phyloP scores from a whole-genome alignment of 2,113 vertebrate genomes.

The Seriola dumerili region DNA sequence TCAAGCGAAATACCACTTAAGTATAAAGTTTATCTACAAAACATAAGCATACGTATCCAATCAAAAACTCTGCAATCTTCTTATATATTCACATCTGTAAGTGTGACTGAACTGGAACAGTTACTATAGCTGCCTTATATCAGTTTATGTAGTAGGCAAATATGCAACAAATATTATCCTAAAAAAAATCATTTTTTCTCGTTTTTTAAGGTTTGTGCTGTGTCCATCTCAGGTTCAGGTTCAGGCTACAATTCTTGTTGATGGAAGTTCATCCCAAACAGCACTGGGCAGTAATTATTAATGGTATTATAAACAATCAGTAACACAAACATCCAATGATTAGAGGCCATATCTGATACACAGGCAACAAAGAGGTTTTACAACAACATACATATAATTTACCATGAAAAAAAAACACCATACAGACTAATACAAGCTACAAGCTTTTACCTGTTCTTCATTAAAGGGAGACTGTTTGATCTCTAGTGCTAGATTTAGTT shows the following conservation, averaged over 20 bases:
- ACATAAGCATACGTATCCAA: not conserved
- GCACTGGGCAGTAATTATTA: not conserved
- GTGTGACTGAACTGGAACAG: not conserved
- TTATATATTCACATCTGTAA: not conserved
- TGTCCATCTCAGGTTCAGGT: not conserved
- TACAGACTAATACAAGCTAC: not conserved
- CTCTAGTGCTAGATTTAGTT: not conserved
- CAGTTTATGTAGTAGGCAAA: not conserved
- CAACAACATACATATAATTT: not conserved
- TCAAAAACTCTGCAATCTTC: not conserved
- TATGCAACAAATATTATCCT: not conserved
- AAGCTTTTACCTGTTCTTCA: not conserved
- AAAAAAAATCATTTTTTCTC: not conserved
- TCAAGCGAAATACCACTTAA: not conserved
- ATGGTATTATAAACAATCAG: not conserved
- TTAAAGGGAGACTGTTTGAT: not conserved
- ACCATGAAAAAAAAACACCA: not conserved
- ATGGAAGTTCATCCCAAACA: not conserved
- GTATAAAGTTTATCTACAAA: constrained; percentile 1
- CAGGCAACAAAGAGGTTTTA: not conserved
- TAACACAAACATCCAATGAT: no score
- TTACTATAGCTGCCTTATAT: not conserved
- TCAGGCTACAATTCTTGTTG: no score
- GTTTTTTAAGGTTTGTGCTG: not conserved
- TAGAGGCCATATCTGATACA: no score